phyloP scores from a whole-genome alignment of 2,888 invertebrate genomes.

The Caradrina clavipalpis region DNA sequence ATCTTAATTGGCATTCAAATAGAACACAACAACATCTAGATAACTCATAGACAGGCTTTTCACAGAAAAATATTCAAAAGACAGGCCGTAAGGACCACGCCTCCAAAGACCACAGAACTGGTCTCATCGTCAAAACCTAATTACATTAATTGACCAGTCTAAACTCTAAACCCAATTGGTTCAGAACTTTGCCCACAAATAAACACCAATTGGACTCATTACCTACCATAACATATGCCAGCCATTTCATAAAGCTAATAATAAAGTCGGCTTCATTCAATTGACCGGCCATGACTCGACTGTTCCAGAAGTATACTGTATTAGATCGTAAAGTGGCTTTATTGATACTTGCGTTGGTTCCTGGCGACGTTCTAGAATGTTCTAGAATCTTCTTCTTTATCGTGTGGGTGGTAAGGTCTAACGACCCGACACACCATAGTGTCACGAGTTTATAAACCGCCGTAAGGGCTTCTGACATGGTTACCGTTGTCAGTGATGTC shows the following conservation, averaged over 20 bases:
- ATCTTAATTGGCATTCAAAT: background rate
- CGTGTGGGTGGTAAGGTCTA: no score
- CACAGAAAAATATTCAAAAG: background rate
- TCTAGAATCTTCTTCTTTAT: no score
- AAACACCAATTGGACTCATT: slow-evolving; percentile 41
- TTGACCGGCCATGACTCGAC: slow-evolving; percentile 61
- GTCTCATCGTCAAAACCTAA: background rate
- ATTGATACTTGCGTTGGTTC: slow-evolving; percentile 10
- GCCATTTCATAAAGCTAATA: slow-evolving; percentile 45
- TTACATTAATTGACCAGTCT: slow-evolving; percentile 17
- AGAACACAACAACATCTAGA: background rate
- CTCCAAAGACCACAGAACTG: background rate
- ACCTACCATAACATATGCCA: slow-evolving; percentile 18
- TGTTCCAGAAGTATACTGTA: slow-evolving; percentile 40
- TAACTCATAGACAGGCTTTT: background rate
- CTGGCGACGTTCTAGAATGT: slow-evolving; percentile 8
- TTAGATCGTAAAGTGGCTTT: slow-evolving; percentile 29
- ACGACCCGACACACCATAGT: no score
- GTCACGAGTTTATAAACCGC: no score
- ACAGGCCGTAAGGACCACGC: background rate
- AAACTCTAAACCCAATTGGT: background rate
- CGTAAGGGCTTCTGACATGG: no score
- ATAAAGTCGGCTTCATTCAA: slow-evolving; percentile 58
- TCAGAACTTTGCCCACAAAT: slow-evolving; percentile 1
- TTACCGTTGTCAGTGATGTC: no score